Conservation (phyloP, 2,888 invertebrate genomes). For the Phyto melanocephala region DNA sequence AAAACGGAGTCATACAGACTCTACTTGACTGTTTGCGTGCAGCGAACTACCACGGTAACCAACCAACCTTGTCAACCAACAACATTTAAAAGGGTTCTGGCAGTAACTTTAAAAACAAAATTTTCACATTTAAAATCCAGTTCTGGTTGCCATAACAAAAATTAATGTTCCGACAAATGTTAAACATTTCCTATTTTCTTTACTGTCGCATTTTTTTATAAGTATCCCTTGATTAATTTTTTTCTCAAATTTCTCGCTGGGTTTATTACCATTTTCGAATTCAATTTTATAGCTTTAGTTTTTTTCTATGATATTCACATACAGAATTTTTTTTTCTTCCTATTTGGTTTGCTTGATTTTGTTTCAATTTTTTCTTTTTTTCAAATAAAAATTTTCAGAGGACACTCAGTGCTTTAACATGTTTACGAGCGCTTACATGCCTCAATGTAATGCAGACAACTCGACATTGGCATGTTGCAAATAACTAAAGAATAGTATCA, state of each 20-base stretch:
- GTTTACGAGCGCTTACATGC: conserved; percentile 50
- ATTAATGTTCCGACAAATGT: no score
- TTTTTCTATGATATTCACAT: background rate
- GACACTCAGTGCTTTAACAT: conserved; percentile 53
- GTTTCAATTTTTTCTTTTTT: conserved; percentile 42
- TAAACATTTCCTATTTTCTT: no score
- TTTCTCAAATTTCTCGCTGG: background rate
- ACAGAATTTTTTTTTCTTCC: conserved; percentile 8
- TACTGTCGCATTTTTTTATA: no score
- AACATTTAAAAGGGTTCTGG: no score
- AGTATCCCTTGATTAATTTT: no score
- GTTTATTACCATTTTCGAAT: conserved; percentile 7
- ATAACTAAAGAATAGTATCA: conserved; percentile 68
- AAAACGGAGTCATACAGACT: no score
- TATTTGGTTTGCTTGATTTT: conserved; percentile 59
- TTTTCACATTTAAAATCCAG: no score
- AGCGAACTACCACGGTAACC: no score
- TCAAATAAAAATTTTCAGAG: conserved; percentile 21
- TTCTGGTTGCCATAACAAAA: no score
- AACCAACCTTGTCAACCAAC: no score
- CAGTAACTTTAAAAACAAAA: no score
- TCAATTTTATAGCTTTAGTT: conserved; percentile 33
- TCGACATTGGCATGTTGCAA: conserved; percentile 57
- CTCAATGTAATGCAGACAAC: conserved; percentile 60
- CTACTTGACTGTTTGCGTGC: no score